Evolutionary conservation across 2,113 vertebrate species (phyloP).

Genomic region (Jaculus jaculus): DNA sequence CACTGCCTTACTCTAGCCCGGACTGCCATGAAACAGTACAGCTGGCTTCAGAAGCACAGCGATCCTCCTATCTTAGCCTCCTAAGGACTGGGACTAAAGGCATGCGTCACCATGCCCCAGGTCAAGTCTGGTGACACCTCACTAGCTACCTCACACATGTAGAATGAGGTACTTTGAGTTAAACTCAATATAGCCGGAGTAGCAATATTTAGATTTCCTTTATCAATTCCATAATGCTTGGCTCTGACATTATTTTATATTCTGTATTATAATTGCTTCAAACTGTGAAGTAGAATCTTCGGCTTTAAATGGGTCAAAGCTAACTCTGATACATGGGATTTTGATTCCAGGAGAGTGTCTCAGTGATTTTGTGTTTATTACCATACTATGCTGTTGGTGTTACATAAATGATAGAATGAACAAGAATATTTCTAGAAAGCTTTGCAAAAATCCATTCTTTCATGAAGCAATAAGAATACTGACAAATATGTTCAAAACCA

Average conservation of each 20-base stretch:
- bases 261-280: background rate
- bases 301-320: background rate
- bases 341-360: background rate
- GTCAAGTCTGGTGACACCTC: too few species aligned
- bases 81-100: too few species aligned
- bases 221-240: background rate
- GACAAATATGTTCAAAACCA: background rate
- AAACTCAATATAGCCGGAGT: background rate
- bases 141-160: too few species aligned
- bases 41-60: too few species aligned
- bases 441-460: background rate
- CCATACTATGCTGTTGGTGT: too few species aligned
- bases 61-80: too few species aligned
- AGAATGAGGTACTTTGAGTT: background rate
- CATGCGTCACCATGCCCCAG: too few species aligned
- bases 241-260: conserved; percentile 22
- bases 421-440: background rate
- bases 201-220: conserved; percentile 10
- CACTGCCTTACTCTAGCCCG: too few species aligned
- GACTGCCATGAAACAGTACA: too few species aligned
- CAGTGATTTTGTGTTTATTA: background rate
- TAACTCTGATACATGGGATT: background rate
- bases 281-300: background rate
- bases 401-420: too few species aligned
- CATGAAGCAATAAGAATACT: background rate